Base-by-base conservation (phyloP, 1,140 invertebrate species). In the Aphelenchoides avenae region DNA sequence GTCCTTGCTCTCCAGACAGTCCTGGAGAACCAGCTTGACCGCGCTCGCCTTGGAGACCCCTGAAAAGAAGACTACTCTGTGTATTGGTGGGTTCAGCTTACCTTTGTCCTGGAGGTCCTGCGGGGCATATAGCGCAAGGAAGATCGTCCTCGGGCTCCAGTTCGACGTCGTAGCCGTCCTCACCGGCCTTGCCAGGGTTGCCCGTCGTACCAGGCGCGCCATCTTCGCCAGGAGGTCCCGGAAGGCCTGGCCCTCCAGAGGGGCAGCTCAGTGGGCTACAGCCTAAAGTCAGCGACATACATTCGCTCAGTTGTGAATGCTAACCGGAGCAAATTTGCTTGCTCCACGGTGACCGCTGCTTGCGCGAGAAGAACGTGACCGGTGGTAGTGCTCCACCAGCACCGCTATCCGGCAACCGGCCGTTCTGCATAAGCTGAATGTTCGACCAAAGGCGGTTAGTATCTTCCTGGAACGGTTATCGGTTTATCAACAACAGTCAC, bases 191-290 rank as follows among this genome's bases (percentile, higher is more conserved):
- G 22, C 65, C 64, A 44, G 49, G 50, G 27, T 43, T 40, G 39
- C 66, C 66, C 39, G 62, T 64, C 11, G 9, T 22, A 31, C 57
- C 58, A 22, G 61, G 42, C 40, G 30, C 34, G 1, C 66, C 66
- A 52, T 68, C 60, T 39, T 60, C 48, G 44, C 66, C 66, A 22
- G 66, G 54, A 40, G 48, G 30, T 42, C 66, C 66, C 15, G 61
- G 43, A 20, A 59, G 61, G n/a, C 66, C 66, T 13, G 66, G 56
- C 26, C 36, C 34, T 54, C 65, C 65, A 6, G 33, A 22, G 15
- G 48, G 65, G 41, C 65, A 67, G 13, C n/a, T n/a, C n/a, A n/a
- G n/a, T n/a, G n/a, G n/a, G n/a, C n/a, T n/a, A 15, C 37, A 59
- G 34, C 54, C 54, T 2, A 30, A 40, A 44, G 15, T 42, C 53